phyloP scores from a whole-genome alignment of 1,140 invertebrate species.

The Zaprionus ornatus region DNA sequence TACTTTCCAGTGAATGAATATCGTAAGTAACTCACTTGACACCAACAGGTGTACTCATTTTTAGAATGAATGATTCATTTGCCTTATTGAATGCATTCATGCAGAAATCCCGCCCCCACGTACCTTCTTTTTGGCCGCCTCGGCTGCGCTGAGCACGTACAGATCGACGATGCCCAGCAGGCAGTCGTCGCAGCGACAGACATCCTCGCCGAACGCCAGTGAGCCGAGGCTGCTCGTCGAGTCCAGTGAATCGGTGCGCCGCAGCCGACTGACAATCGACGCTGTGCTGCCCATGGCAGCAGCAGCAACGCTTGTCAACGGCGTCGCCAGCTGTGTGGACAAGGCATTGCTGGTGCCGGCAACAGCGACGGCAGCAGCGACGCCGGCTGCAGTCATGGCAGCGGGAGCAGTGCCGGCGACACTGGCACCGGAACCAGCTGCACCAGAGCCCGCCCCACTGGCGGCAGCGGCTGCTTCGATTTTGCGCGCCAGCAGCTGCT shows the following conservation, averaged over 20 bases:
- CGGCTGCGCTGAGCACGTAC: constrained; percentile 87
- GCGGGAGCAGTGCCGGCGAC: constrained; percentile 43
- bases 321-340: constrained; percentile 62
- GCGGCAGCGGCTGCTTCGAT: constrained; percentile 86
- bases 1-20: no score
- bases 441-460: constrained; percentile 32
- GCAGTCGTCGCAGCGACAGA: constrained; percentile 93
- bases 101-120: constrained; percentile 29
- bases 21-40: no score
- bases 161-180: constrained; percentile 91
- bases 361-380: constrained; percentile 88
- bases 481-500: constrained; percentile 90
- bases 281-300: constrained; percentile 77
- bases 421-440: constrained; percentile 47
- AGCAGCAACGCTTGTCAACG: constrained; percentile 86
- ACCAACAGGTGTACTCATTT: no score
- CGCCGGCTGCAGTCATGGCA: constrained; percentile 81
- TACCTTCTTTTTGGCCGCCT: constrained; percentile 89
- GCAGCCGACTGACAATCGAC: constrained; percentile 82
- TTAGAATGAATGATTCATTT: no score
- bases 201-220: constrained; percentile 87
- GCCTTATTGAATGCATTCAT: no score
- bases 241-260: constrained; percentile 91
- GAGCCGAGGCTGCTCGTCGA: constrained; percentile 90
- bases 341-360: constrained; percentile 76